These are phyloP conservation scores for Rhagoletis pomonella DNA, from an alignment of 1,140 invertebrate genomes.

Conservation along the genomic window DNA sequence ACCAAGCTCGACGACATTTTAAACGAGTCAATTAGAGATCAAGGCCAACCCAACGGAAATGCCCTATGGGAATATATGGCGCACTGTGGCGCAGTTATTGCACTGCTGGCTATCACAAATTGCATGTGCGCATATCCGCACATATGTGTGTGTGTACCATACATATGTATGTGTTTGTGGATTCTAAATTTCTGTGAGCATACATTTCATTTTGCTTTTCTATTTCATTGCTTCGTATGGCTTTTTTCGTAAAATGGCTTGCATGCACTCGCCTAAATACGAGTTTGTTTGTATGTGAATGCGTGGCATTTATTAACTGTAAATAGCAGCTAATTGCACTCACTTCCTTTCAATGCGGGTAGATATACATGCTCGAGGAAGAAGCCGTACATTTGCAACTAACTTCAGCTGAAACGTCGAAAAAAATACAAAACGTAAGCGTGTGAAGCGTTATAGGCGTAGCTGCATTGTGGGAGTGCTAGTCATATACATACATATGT, in stretches of 20 bases:
- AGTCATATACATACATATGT: background rate
- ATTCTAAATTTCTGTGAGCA: constrained; percentile 29
- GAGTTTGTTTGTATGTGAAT: background rate
- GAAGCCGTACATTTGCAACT: background rate
- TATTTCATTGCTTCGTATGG: constrained; percentile 5
- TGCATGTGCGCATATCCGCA: background rate
- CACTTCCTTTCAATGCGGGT: constrained; percentile 27
- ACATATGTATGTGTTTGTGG: background rate
- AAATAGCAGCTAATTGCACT: constrained; percentile 41
- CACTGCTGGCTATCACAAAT: constrained; percentile 34
- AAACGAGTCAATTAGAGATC: constrained; percentile 63
- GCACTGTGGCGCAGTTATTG: constrained; percentile 8
- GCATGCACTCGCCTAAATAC: background rate
- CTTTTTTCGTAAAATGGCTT: background rate
- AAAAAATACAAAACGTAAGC: background rate
- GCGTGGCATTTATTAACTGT: constrained; percentile 1
- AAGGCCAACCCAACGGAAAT: constrained; percentile 70
- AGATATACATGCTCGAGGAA: background rate
- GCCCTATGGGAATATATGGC: constrained; percentile 47
- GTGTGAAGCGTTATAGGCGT: background rate
- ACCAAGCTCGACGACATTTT: constrained; percentile 37
- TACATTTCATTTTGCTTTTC: constrained; percentile 18
- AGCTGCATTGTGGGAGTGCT: background rate
- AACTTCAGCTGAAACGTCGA: background rate
- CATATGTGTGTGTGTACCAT: background rate